phyloP scores from a whole-genome alignment of 1,140 invertebrate species.

The Hypsibius dujardini region DNA sequence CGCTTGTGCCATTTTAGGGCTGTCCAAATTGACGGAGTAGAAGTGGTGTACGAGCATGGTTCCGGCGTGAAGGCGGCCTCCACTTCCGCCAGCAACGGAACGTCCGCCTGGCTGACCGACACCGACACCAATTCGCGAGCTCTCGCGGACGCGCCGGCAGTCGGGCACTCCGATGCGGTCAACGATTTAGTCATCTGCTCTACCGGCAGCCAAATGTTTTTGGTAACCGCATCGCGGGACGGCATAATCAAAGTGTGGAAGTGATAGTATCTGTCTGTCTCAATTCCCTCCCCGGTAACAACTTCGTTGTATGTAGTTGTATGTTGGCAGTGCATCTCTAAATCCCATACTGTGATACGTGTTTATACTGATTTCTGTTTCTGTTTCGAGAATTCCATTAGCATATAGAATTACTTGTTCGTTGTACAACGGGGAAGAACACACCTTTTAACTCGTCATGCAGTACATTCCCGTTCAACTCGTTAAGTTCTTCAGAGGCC shows the following conservation, averaged over 20 bases:
- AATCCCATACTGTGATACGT: too few relatives aligned
- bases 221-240: constrained; percentile 61
- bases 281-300: too few relatives aligned
- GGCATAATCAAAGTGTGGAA: constrained; percentile 84
- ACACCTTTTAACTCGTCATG: too few relatives aligned
- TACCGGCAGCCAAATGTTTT: constrained; percentile 47
- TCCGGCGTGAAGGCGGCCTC: constrained; percentile 36
- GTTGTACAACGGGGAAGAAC: too few relatives aligned
- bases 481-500: too few relatives aligned
- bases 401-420: too few relatives aligned
- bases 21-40: constrained; percentile 56
- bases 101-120: constrained; percentile 34
- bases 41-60: constrained; percentile 54
- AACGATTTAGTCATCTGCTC: constrained; percentile 60
- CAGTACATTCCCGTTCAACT: too few relatives aligned
- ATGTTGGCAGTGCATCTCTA: too few relatives aligned
- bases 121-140: not conserved
- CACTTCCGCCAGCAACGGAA: constrained; percentile 34
- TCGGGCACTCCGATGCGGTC: constrained; percentile 62
- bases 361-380: too few relatives aligned
- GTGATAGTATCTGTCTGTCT: constrained; percentile 30
- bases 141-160: constrained; percentile 37
- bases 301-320: too few relatives aligned
- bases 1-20: constrained; percentile 37
- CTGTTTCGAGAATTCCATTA: too few relatives aligned